Evolutionary conservation across 2,797 vertebrate species (phyloP).

Genomic region (Mus caroli): DNA sequence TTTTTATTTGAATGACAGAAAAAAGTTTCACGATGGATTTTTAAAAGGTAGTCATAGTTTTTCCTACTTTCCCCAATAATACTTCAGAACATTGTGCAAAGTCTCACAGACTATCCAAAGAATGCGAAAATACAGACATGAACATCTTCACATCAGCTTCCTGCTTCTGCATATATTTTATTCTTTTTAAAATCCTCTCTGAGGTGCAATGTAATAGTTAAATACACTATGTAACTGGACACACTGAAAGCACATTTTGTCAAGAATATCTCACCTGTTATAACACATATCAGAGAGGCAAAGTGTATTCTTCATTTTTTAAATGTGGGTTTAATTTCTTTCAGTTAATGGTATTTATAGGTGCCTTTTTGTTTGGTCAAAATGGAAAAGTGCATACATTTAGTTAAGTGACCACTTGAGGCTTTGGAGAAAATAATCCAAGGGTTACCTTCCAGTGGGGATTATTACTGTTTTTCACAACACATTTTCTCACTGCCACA

Average conservation of each 20-base stretch:
- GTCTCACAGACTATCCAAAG: neutral
- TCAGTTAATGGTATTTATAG: neutral
- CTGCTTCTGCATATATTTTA: neutral
- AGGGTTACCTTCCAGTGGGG: conserved; percentile 12
- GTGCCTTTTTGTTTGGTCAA: neutral
- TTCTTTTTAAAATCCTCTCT: neutral
- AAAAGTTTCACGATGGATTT: neutral
- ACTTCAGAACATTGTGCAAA: neutral
- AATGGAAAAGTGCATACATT: neutral
- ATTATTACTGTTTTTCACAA: conserved; percentile 46
- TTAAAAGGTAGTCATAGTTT: neutral
- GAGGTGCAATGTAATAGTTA: neutral
- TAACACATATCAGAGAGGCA: neutral
- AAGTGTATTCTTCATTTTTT: conserved; percentile 25
- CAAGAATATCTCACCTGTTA: conserved; percentile 43
- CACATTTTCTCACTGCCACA: conserved; percentile 15
- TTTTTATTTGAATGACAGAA: neutral
- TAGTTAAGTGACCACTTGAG: conserved; percentile 62
- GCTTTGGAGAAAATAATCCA: conserved; percentile 1
- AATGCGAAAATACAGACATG: neutral
- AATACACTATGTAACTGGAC: neutral
- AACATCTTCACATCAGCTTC: neutral
- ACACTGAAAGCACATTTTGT: neutral
- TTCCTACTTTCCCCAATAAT: neutral
- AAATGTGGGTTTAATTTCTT: neutral